A percentile compares a stretch with the other conserved stretches of the same genome.
Evolutionary conservation across 2,888 invertebrate genomes (phyloP).

Genomic region (Sepiola atlantica): DNA sequence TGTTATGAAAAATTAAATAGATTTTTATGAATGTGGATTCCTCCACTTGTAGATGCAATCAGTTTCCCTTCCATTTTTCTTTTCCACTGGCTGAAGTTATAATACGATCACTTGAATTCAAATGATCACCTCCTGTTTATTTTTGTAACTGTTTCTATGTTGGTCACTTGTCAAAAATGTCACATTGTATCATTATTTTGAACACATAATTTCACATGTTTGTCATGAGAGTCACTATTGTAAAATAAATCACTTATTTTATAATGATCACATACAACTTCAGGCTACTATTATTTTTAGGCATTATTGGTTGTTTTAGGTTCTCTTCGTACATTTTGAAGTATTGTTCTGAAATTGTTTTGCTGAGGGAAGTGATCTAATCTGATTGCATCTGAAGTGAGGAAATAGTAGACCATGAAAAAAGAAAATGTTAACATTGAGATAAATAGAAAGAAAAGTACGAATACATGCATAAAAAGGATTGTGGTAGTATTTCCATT

Average conservation of each 20-base stretch:
- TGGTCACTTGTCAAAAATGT: not conserved
- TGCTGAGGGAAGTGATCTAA: not conserved
- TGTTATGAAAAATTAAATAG: not conserved
- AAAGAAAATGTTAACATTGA: not conserved
- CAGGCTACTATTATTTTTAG: not conserved
- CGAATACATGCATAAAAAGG: too few species aligned
- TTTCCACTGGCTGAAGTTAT: not conserved
- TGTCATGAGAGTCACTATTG: not conserved
- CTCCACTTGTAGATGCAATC: not conserved
- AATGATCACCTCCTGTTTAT: not conserved
- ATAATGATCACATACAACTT: slow-evolving; percentile 2
- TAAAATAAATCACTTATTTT: not conserved
- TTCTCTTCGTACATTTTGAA: not conserved
- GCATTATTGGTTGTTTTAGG: not conserved
- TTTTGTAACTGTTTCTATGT: not conserved
- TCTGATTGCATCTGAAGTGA: not conserved
- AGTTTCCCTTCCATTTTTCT: not conserved
- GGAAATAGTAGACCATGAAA: not conserved
- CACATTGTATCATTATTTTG: not conserved
- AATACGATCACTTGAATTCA: not conserved
- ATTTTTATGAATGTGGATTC: not conserved
- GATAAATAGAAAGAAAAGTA: not conserved
- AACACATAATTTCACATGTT: not conserved
- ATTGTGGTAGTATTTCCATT: not conserved
- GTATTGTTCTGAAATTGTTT: not conserved